Conservation (phyloP, 1,140 invertebrate genomes). For the Globodera ellingtonae region DNA sequence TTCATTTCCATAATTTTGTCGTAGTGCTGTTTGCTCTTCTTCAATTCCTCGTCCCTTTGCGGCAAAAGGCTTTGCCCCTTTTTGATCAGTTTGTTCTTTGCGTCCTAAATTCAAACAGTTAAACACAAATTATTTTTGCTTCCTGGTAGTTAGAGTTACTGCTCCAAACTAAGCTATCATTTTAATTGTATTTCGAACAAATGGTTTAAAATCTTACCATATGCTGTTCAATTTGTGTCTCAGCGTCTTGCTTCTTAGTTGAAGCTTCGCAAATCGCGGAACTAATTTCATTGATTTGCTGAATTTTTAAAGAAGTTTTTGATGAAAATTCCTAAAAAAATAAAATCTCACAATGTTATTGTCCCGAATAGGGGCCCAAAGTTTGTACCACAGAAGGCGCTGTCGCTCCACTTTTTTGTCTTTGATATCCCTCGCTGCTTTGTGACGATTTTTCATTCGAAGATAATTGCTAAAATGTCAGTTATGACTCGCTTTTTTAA, state of each 20-base stretch:
- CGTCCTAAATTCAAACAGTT: background rate
- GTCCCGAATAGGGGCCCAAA: constrained; percentile 32
- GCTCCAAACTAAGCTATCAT: background rate
- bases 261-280: background rate
- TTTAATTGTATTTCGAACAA: background rate
- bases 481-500: background rate
- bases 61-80: background rate
- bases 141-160: too few relatives aligned
- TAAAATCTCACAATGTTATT: background rate
- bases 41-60: background rate
- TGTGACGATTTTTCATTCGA: constrained; percentile 18
- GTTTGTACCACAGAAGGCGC: constrained; percentile 28
- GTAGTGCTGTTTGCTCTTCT: background rate
- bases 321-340: background rate
- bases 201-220: background rate
- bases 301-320: background rate
- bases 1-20: background rate
- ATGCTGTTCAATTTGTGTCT: background rate
- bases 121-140: too few relatives aligned
- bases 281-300: constrained; percentile 11
- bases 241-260: background rate
- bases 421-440: constrained; percentile 21
- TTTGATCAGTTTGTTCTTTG: background rate
- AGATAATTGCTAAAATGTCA: constrained; percentile 25
- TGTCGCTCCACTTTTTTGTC: constrained; percentile 6